These are phyloP conservation scores for Neodiprion lecontei DNA, from an alignment of 1,140 invertebrate genomes.

Conservation along the genomic window DNA sequence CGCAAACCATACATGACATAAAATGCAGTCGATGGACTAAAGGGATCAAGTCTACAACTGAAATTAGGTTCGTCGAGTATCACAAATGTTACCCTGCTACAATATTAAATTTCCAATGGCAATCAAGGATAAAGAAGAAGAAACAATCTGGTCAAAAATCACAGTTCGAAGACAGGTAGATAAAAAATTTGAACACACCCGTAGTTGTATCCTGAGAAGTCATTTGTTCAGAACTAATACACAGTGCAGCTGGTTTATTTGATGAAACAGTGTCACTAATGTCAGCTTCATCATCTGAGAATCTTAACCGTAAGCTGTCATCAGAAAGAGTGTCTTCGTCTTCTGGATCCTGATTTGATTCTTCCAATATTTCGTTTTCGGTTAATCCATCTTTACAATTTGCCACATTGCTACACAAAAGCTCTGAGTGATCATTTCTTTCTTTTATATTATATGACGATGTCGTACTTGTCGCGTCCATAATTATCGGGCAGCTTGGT, in stretches of 20 bases:
- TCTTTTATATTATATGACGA: background rate
- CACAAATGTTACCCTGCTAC: background rate
- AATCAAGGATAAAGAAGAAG: background rate
- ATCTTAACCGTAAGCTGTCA: background rate
- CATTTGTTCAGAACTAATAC: background rate
- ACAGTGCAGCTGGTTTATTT: background rate
- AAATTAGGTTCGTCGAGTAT: background rate
- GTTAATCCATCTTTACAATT: background rate
- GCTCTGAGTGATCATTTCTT: background rate
- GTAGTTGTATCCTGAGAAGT: background rate
- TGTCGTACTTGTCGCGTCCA: background rate
- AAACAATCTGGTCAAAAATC: background rate
- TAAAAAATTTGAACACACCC: background rate
- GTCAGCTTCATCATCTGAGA: background rate
- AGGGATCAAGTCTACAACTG: background rate
- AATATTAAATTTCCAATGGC: background rate
- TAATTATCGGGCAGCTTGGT: background rate
- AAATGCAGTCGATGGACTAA: background rate
- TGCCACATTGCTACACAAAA: background rate
- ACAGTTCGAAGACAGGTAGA: background rate
- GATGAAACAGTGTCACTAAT: background rate
- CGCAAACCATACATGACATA: background rate
- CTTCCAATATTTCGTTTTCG: background rate
- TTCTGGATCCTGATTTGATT: conserved; percentile 1
- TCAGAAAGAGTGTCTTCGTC: conserved; percentile 1